Percentiles rank a stretch among this genome's conserved stretches.
phyloP scores from a whole-genome alignment of 2,888 invertebrate genomes.

The Nyleta sp. region DNA sequence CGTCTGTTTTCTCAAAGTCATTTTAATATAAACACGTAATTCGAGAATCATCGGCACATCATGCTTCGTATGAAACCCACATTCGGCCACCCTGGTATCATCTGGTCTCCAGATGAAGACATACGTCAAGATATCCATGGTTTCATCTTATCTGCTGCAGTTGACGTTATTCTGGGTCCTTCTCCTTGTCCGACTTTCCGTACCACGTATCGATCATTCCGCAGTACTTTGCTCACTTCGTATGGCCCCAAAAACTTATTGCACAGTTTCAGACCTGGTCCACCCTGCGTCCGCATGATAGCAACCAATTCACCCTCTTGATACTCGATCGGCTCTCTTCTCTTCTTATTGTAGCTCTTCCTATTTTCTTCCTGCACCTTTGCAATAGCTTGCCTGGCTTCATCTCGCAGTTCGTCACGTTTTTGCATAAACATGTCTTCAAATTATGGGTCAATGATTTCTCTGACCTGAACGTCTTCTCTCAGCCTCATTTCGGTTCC shows the following conservation, averaged over 20 bases:
- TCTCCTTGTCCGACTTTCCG: constrained; percentile 51
- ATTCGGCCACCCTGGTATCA: constrained; percentile 28
- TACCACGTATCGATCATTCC: constrained; percentile 56
- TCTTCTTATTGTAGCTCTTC: constrained; percentile 40
- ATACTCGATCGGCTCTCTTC: constrained; percentile 41
- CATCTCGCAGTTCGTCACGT: constrained; percentile 45
- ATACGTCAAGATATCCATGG: constrained; percentile 29
- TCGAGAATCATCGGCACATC: too few species aligned
- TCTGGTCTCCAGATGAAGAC: constrained; percentile 13
- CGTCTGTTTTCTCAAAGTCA: not conserved
- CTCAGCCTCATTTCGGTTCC: constrained; percentile 19
- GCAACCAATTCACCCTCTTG: constrained; percentile 60
- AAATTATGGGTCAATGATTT: constrained; percentile 41
- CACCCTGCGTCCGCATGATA: constrained; percentile 61
- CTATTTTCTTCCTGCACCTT: constrained; percentile 59
- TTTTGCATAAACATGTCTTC: not conserved
- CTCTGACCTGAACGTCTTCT: constrained; percentile 15
- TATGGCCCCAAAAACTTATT: constrained; percentile 64
- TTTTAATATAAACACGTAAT: too few species aligned
- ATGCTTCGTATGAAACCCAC: too few species aligned
- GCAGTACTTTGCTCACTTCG: constrained; percentile 25
- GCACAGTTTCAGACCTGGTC: constrained; percentile 58
- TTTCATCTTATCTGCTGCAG: constrained; percentile 57
- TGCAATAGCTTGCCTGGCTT: constrained; percentile 40
- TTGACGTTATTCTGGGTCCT: constrained; percentile 46